Conservation (phyloP, 2,797 vertebrate genomes). For the Sebastes elongatus region DNA sequence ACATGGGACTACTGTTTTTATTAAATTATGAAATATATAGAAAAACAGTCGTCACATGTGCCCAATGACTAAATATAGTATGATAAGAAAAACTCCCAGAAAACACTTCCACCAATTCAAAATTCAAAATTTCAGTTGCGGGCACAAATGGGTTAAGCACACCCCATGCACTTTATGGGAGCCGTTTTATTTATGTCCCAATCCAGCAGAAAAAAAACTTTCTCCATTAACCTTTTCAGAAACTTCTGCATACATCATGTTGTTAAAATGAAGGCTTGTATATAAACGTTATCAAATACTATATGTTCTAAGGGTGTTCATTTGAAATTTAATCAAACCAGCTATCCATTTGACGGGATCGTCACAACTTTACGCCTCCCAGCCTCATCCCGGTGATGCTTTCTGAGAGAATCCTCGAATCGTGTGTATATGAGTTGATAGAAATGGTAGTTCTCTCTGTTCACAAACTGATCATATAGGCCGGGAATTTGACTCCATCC, state of each 20-base stretch:
- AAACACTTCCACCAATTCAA: no score
- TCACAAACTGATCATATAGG: background rate
- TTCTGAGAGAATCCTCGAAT: background rate
- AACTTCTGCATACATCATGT: background rate
- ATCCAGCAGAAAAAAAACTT: background rate
- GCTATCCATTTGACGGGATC: background rate
- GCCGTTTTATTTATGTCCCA: background rate
- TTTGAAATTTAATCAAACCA: background rate
- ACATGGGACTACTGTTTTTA: background rate
- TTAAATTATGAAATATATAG: background rate
- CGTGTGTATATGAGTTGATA: background rate
- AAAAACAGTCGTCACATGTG: background rate
- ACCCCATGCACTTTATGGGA: slow-evolving; percentile 41
- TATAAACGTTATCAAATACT: slow-evolving; percentile 37
- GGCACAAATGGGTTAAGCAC: background rate
- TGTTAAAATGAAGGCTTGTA: slow-evolving; percentile 68
- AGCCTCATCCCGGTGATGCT: no score
- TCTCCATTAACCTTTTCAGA: background rate
- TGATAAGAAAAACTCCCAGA: background rate
- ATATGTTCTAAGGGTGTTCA: slow-evolving; percentile 5
- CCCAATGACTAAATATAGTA: background rate
- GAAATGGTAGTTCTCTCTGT: background rate
- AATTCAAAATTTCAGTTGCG: background rate
- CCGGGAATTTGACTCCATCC: background rate
- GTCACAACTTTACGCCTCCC: background rate